Base-by-base conservation (phyloP, 2,797 vertebrate species). In the Leptodactylus fallax region DNA sequence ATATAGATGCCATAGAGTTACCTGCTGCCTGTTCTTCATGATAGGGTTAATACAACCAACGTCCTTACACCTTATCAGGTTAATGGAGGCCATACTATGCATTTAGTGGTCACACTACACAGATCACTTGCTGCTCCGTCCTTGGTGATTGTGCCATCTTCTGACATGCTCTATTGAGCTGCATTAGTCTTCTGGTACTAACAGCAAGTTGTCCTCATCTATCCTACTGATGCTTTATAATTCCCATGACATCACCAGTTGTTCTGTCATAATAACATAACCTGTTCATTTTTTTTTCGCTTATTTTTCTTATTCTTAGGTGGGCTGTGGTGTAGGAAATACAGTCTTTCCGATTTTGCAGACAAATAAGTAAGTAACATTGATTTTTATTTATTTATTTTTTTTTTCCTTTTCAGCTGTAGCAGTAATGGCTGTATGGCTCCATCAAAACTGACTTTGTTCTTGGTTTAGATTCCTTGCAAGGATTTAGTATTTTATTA, bases 271-370 rank as follows among this genome's bases (percentile, higher is more conserved):
- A 19, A 58, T 36, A 36, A 36, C 27, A 21, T 83, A 74, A 84
- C 53, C 21, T 16, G 16, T 63, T 72, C 17, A 19, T 47, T 53
- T 53, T 53, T 53, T 74, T 19, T 72, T 17, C 8, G 9, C 69
- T 72, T 78, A 9, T 63, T 69, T 71, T 51, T 12, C 80, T 93
- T 49, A 85, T 93, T 55, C 90, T 16, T 93, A 99, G 98, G 98
- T 99, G 80, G 98, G 98, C 93, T 99, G 98, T 91, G 98, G 98
- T 85, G 97, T 98, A 76, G 98, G 98, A 87, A 99, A 99, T 91
- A 99, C 98, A 0, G 97, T 99, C 77, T 99, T 99, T 91, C 98
- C 98, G 14, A 98, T 99, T 91, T 92, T 99, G 85, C 98, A 99
- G 93, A 99, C 97, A 81, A 99, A 99, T 95, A 99, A 97, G 98